Evolutionary conservation across 2,888 invertebrate species (phyloP).

Genomic region (Coenonympha glycerion): DNA sequence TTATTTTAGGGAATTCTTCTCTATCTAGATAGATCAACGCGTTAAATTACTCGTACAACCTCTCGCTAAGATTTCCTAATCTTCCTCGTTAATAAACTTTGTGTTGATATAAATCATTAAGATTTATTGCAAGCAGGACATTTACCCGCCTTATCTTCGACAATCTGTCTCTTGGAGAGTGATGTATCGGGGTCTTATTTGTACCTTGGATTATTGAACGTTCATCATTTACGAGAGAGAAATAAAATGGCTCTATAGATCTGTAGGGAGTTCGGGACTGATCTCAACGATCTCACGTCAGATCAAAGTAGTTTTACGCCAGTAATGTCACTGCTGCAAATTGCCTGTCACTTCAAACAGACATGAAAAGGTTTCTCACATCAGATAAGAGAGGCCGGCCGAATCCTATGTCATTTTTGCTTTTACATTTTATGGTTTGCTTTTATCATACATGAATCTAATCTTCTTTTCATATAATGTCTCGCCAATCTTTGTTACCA

Average conservation of each 20-base stretch:
- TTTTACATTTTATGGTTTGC: not conserved
- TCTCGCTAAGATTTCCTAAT: constrained; percentile 6
- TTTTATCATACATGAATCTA: not conserved
- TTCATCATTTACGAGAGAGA: not conserved
- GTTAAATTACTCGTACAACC: constrained; percentile 11
- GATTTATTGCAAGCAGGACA: constrained; percentile 26
- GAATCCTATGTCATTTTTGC: not conserved
- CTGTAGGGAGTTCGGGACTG: not conserved
- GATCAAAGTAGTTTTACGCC: not conserved
- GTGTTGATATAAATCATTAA: constrained; percentile 23
- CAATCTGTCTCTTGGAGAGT: constrained; percentile 15
- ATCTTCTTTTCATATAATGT: too few relatives aligned
- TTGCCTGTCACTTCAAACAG: not conserved
- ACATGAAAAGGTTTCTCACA: not conserved
- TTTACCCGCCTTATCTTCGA: constrained; percentile 21
- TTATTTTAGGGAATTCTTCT: too few relatives aligned
- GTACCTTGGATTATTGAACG: not conserved
- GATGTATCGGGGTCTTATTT: constrained; percentile 17
- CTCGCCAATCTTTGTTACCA: too few relatives aligned
- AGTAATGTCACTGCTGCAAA: not conserved
- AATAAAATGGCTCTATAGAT: not conserved
- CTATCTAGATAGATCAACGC: not conserved
- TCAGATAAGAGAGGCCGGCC: not conserved
- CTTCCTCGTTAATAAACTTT: constrained; percentile 19
- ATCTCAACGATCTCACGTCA: not conserved